Percentiles rank a stretch among this genome's conserved stretches.
Evolutionary conservation across 2,797 vertebrate species (phyloP).

Genomic region (Ficedula albicollis): DNA sequence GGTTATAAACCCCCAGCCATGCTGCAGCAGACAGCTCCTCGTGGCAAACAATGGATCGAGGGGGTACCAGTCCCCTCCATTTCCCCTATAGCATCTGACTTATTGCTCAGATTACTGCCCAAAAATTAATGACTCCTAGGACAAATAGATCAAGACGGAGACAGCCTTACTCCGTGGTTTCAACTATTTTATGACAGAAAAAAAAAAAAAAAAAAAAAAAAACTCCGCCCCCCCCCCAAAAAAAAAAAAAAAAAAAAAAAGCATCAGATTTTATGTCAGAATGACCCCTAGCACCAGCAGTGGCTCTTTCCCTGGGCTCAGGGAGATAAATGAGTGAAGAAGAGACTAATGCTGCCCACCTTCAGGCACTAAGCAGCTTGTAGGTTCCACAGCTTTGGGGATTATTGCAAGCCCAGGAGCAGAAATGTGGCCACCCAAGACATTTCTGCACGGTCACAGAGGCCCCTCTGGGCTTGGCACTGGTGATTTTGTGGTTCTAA

Average conservation of each 20-base stretch:
- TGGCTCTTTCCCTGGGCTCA: background rate
- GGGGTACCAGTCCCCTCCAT: fast-evolving
- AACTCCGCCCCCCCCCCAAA: no score
- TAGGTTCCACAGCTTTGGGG: background rate
- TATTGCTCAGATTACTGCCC: background rate
- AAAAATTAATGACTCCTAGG: background rate
- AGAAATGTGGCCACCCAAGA: background rate
- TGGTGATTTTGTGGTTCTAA: background rate
- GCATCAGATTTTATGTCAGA: background rate
- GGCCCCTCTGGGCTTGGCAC: background rate
- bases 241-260: background rate
- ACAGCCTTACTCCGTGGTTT: background rate
- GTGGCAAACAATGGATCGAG: background rate
- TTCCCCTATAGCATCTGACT: background rate
- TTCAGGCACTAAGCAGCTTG: background rate
- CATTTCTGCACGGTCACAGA: background rate
- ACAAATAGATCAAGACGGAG: background rate
- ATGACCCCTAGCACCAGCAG: background rate
- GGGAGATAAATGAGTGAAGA: background rate
- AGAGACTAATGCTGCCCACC: background rate
- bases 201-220: background rate
- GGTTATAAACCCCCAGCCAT: background rate
- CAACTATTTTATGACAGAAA: background rate
- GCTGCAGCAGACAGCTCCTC: background rate
- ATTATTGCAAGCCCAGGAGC: background rate